phyloP scores from a whole-genome alignment of 2,113 vertebrate genomes.

The Myotis brandtii region DNA sequence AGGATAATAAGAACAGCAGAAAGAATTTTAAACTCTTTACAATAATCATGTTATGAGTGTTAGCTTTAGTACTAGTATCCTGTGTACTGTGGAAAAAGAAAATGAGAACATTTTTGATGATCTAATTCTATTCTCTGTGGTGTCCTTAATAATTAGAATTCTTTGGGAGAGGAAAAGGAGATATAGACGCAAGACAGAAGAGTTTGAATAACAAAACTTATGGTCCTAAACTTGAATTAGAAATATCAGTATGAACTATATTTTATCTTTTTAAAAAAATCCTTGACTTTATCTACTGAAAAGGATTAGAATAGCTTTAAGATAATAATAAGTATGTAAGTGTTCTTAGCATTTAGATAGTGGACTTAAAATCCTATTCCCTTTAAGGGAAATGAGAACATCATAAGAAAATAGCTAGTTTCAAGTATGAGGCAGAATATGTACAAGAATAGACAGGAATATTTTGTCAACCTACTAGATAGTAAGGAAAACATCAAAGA shows the following conservation, averaged over 20 bases:
- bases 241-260: background rate
- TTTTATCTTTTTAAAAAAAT: background rate
- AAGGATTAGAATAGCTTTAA: slow-evolving; percentile 1
- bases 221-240: background rate
- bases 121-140: background rate
- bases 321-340: background rate
- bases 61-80: background rate
- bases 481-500: background rate
- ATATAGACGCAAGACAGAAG: background rate
- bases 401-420: background rate
- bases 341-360: background rate
- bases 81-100: background rate
- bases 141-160: slow-evolving; percentile 2
- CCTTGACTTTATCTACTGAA: background rate
- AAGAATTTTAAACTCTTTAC: background rate
- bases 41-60: background rate
- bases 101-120: background rate
- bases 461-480: background rate
- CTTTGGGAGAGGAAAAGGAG: slow-evolving; percentile 7
- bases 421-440: background rate
- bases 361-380: background rate
- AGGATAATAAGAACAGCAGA: background rate
- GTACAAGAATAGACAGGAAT: background rate
- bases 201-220: background rate
- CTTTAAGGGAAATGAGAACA: background rate